Conservation (phyloP, 1,140 invertebrate species). For the Eumeta japonica region DNA sequence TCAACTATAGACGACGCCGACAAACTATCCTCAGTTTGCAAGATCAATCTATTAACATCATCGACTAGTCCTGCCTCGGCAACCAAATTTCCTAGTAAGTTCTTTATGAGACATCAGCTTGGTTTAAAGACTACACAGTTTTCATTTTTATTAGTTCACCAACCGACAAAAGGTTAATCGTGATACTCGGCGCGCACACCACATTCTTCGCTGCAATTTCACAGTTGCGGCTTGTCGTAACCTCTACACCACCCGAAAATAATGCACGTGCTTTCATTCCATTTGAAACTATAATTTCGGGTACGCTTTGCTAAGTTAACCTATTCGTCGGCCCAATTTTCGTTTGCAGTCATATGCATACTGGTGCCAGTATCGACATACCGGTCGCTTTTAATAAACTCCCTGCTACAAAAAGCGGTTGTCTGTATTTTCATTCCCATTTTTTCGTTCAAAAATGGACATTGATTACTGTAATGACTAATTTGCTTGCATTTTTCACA, state of each 20-base stretch:
- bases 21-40: too few species aligned
- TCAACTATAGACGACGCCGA: background rate
- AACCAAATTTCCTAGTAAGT: background rate
- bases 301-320: slow-evolving; percentile 4
- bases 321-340: slow-evolving; percentile 7
- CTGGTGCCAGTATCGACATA: slow-evolving; percentile 20
- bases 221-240: slow-evolving; percentile 12
- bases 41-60: slow-evolving; percentile 9
- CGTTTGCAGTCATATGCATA: slow-evolving; percentile 14
- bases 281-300: slow-evolving; percentile 20
- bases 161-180: slow-evolving; percentile 23
- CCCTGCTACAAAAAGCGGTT: slow-evolving; percentile 4
- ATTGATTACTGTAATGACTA: slow-evolving; percentile 8
- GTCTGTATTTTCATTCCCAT: slow-evolving; percentile 5
- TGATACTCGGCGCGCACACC: slow-evolving; percentile 15
- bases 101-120: background rate
- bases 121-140: background rate
- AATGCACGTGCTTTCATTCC: slow-evolving; percentile 16
- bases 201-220: slow-evolving; percentile 12
- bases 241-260: slow-evolving; percentile 15
- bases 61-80: slow-evolving; percentile 3
- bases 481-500: slow-evolving; percentile 12
- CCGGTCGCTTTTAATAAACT: slow-evolving; percentile 10
- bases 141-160: slow-evolving; percentile 20
- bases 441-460: slow-evolving; percentile 13